These are phyloP conservation scores for Caenorhabditis becei DNA, from an alignment of 2,888 invertebrate genomes.

Conservation along the genomic window DNA sequence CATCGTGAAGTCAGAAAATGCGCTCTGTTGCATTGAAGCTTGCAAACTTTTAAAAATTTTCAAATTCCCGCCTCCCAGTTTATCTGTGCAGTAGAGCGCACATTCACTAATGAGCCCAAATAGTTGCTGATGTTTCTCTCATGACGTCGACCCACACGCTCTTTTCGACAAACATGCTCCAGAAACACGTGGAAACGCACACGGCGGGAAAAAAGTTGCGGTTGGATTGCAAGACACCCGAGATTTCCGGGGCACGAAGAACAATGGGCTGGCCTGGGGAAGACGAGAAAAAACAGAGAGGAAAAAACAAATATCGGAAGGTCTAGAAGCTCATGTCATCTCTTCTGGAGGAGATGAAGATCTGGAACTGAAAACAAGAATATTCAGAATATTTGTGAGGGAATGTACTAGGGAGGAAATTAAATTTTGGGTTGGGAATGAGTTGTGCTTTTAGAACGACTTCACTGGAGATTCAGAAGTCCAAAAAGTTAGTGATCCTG, in stretches of 20 bases:
- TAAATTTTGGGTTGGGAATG: too few relatives aligned
- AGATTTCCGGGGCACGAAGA: background rate
- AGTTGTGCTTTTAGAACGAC: too few relatives aligned
- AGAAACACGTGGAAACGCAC: background rate
- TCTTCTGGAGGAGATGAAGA: background rate
- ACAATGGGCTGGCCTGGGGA: background rate
- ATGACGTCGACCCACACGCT: background rate
- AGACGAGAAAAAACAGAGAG: conserved; percentile 3
- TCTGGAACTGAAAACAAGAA: background rate
- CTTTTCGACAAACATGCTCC: background rate
- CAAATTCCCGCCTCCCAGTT: too few relatives aligned
- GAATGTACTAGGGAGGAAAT: too few relatives aligned
- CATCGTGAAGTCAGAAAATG: too few relatives aligned
- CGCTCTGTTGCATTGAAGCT: too few relatives aligned
- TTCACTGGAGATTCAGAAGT: too few relatives aligned
- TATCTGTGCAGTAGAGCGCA: too few relatives aligned
- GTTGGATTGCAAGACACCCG: conserved; percentile 15
- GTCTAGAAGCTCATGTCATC: background rate
- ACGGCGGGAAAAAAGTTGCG: background rate
- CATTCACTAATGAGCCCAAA: too few relatives aligned
- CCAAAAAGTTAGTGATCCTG: too few relatives aligned
- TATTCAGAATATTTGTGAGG: too few relatives aligned
- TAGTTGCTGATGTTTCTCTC: background rate
- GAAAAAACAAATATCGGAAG: conserved; percentile 1
- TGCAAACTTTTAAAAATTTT: too few relatives aligned